phyloP scores from a whole-genome alignment of 2,797 vertebrate genomes.

The Heterohyrax brucei region DNA sequence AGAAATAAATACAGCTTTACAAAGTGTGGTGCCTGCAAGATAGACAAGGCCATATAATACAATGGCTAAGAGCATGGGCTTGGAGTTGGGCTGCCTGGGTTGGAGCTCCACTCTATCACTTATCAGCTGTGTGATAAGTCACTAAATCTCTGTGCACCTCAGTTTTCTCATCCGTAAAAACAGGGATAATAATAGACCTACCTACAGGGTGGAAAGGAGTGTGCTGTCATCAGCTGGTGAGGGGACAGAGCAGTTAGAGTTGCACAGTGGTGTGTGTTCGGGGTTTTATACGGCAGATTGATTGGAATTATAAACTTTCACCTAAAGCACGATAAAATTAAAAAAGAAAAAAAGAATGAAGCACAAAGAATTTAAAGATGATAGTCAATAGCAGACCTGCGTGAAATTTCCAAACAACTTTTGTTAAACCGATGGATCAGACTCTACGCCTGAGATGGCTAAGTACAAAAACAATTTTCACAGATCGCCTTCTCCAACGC shows the following conservation, averaged over 20 bases:
- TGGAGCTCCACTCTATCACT: not conserved
- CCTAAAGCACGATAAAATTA: too few relatives aligned
- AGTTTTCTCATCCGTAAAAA: not conserved
- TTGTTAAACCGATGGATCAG: not conserved
- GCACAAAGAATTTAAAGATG: not conserved
- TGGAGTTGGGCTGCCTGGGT: not conserved
- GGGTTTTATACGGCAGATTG: too few relatives aligned
- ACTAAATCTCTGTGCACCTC: not conserved
- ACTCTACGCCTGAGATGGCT: not conserved
- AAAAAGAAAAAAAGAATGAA: not conserved
- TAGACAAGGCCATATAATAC: not conserved
- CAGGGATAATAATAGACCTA: not conserved
- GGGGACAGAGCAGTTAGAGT: too few relatives aligned
- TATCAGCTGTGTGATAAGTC: not conserved
- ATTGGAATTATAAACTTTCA: too few relatives aligned
- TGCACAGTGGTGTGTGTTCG: too few relatives aligned
- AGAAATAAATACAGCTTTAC: not conserved
- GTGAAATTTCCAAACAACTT: not conserved
- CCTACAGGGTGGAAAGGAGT: too few relatives aligned
- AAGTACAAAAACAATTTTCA: not conserved
- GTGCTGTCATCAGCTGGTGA: too few relatives aligned
- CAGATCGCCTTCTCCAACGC: not conserved
- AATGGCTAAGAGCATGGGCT: not conserved
- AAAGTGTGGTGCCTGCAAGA: not conserved
- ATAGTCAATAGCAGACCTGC: not conserved